phyloP scores from a whole-genome alignment of 92 coral and sea anemone genomes.

The Desmophyllum pertusum region DNA sequence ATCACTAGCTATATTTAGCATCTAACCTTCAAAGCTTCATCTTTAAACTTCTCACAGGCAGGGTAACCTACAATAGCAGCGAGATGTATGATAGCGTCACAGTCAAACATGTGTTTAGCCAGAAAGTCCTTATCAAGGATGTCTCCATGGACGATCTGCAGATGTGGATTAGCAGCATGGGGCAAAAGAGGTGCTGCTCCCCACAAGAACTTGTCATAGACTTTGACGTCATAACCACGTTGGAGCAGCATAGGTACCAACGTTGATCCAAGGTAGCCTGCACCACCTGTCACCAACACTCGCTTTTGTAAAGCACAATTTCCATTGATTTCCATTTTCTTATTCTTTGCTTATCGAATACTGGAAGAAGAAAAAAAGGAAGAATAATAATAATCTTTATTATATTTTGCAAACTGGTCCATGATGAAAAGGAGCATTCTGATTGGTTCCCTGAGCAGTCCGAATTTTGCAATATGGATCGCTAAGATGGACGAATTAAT shows the following conservation, averaged over 20 bases:
- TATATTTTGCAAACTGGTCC: no score
- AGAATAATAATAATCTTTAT: background rate
- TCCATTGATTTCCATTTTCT: slow-evolving; percentile 14
- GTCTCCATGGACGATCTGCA: slow-evolving; percentile 78
- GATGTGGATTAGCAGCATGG: slow-evolving; percentile 62
- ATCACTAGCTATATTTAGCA: background rate
- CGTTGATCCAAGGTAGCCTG: slow-evolving; percentile 93
- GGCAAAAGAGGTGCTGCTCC: slow-evolving; percentile 71
- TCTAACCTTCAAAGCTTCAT: slow-evolving; percentile 30
- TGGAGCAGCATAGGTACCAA: slow-evolving; percentile 86
- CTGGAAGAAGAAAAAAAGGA: no score
- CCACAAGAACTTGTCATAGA: slow-evolving; percentile 87
- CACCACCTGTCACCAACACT: slow-evolving; percentile 91
- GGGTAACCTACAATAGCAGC: slow-evolving; percentile 97
- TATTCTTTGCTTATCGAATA: background rate
- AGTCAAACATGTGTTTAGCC: slow-evolving; percentile 55
- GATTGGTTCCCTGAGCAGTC: no score
- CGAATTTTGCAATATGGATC: no score
- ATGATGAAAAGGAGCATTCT: no score
- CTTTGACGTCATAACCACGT: slow-evolving; percentile 71
- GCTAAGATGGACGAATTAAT: no score
- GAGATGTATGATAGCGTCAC: slow-evolving; percentile 78
- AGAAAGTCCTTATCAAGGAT: slow-evolving; percentile 72
- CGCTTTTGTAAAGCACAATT: slow-evolving; percentile 16
- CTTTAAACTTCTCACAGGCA: slow-evolving; percentile 86